Evolutionary conservation across 2,113 vertebrate species (phyloP).

Genomic region (Hylia prasina): DNA sequence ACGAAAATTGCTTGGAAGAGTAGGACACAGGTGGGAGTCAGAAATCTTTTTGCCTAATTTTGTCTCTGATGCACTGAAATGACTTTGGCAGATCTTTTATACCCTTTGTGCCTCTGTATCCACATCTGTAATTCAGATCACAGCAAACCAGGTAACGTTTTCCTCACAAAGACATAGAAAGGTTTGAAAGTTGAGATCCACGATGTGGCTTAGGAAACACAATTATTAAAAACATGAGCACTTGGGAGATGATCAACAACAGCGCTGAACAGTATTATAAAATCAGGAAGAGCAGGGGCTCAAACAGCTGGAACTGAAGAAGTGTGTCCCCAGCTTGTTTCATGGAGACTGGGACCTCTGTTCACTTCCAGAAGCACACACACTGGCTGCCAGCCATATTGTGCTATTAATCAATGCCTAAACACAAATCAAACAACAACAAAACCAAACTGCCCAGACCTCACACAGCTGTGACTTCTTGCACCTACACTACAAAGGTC

Average conservation of each 20-base stretch:
- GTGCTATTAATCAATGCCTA: neutral
- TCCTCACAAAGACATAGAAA: neutral
- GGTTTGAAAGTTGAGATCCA: neutral
- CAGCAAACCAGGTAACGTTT: neutral
- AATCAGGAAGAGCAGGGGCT: neutral
- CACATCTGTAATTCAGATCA: neutral
- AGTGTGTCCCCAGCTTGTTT: neutral
- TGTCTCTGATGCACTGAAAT: slow-evolving; percentile 12
- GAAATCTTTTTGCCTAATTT: slow-evolving; percentile 30
- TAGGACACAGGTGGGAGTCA: slow-evolving; percentile 30
- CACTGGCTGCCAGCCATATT: rapidly evolving
- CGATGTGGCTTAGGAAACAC: neutral
- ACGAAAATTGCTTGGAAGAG: slow-evolving; percentile 3
- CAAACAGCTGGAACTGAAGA: neutral
- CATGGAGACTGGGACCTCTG: neutral
- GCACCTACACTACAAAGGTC: neutral
- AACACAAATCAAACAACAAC: neutral
- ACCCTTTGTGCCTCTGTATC: neutral
- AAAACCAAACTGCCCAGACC: neutral
- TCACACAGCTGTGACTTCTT: neutral
- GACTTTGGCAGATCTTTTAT: slow-evolving; percentile 9
- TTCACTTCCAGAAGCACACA: neutral
- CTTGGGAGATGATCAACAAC: neutral
- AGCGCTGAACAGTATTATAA: neutral
- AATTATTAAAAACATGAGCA: neutral